phyloP scores from a whole-genome alignment of 2,888 invertebrate genomes.

The Morpho achilles region DNA sequence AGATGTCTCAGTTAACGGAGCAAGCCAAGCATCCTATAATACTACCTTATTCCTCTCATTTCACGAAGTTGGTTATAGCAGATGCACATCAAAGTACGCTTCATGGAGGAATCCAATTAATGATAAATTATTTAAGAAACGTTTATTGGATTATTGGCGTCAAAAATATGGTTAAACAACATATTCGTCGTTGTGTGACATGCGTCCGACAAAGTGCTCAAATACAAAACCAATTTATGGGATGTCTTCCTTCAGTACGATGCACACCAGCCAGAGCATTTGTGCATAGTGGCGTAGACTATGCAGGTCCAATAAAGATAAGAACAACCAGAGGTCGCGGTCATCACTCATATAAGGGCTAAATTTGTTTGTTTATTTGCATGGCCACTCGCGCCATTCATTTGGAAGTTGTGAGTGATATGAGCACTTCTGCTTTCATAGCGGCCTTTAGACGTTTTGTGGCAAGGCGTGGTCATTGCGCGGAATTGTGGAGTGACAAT shows the following conservation, averaged over 20 bases:
- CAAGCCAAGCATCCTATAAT: conserved; percentile 30
- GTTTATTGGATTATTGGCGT: neutral
- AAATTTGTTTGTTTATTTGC: conserved; percentile 19
- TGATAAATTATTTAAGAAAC: conserved; percentile 23
- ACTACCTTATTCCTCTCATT: conserved; percentile 23
- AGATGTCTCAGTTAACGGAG: conserved; percentile 19
- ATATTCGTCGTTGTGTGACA: neutral
- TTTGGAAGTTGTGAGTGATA: conserved; percentile 18
- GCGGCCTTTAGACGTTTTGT: conserved; percentile 26
- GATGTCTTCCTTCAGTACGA: neutral
- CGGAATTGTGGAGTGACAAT: conserved; percentile 21
- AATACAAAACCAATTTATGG: neutral
- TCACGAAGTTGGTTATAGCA: conserved; percentile 15
- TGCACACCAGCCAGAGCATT: neutral
- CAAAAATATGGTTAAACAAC: neutral
- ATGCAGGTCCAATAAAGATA: conserved; percentile 9
- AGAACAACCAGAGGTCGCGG: conserved; percentile 14
- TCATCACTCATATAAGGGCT: conserved; percentile 12
- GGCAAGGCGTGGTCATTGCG: conserved; percentile 23
- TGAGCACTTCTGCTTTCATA: conserved; percentile 23
- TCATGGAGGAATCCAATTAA: conserved; percentile 6
- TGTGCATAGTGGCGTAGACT: neutral
- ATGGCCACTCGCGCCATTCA: conserved; percentile 24
- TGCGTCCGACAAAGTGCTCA: neutral
- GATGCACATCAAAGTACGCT: too few relatives aligned